A percentile compares a stretch with the other conserved stretches of the same genome.
Evolutionary conservation across 2,888 invertebrate genomes (phyloP).

Genomic region (Maniola hyperantus): DNA sequence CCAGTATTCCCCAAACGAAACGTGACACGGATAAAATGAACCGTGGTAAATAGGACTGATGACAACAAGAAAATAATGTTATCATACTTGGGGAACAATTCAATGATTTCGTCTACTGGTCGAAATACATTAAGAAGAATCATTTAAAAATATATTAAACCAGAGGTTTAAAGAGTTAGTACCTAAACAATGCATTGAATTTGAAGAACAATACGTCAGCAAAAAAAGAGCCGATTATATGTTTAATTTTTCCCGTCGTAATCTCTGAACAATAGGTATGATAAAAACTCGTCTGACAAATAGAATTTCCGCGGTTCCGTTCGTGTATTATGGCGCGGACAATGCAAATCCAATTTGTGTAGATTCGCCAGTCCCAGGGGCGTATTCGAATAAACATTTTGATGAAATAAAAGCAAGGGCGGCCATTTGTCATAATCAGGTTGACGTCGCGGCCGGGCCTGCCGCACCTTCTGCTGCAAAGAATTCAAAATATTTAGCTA

Average conservation of each 20-base stretch:
- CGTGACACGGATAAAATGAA: slow-evolving; percentile 29
- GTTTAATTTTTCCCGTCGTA: slow-evolving; percentile 22
- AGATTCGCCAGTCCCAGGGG: slow-evolving; percentile 49
- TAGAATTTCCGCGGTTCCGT: slow-evolving; percentile 33
- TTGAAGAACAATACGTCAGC: slow-evolving; percentile 12
- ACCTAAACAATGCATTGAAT: slow-evolving; percentile 10
- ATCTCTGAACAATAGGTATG: slow-evolving; percentile 19
- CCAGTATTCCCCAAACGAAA: slow-evolving; percentile 30
- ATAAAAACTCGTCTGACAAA: slow-evolving; percentile 29
- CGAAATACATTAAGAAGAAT: not conserved
- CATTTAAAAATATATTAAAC: not conserved
- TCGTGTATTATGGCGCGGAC: slow-evolving; percentile 55
- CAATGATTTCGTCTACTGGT: not conserved
- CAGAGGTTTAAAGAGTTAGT: not conserved
- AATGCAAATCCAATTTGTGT: slow-evolving; percentile 64
- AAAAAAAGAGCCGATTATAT: slow-evolving; percentile 11
- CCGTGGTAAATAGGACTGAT: not conserved
- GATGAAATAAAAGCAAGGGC: slow-evolving; percentile 58
- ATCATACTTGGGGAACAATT: not conserved
- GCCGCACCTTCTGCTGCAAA: slow-evolving; percentile 62
- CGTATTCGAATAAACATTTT: slow-evolving; percentile 65
- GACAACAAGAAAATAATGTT: not conserved
- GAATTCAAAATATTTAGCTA: slow-evolving; percentile 41
- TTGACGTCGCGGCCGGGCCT: slow-evolving; percentile 59
- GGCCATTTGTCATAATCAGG: slow-evolving; percentile 77